Conservation (phyloP, 2,113 vertebrate species). For the Oryzias javanicus region DNA sequence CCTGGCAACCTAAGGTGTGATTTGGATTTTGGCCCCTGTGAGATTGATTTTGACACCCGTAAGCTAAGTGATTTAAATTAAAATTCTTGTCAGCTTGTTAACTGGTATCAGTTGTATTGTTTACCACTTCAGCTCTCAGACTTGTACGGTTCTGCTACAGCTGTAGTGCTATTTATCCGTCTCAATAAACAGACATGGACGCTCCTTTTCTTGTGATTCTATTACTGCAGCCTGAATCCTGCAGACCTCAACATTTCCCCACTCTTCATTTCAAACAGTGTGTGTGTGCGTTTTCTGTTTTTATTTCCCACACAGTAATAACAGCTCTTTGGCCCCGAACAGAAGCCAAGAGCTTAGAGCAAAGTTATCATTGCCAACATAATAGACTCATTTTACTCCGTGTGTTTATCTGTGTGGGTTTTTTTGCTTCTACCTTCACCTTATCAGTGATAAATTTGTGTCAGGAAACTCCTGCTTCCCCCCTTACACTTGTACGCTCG, state of each 20-base stretch:
- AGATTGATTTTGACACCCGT: no score
- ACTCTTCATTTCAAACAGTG: slow-evolving; percentile 1
- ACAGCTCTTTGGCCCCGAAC: slow-evolving; percentile 42
- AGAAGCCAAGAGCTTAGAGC: slow-evolving; percentile 41
- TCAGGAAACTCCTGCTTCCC: not conserved
- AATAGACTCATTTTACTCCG: slow-evolving; percentile 34
- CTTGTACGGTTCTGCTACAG: no score
- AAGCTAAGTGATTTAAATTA: no score
- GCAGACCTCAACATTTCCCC: slow-evolving; percentile 25
- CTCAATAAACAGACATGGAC: no score
- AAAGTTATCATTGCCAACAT: slow-evolving; percentile 38
- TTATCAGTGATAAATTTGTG: slow-evolving; percentile 29
- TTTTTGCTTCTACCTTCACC: not conserved
- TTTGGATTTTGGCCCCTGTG: no score
- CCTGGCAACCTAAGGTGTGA: no score
- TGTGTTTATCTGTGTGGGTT: not conserved
- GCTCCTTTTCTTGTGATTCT: not conserved
- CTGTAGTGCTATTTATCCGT: no score
- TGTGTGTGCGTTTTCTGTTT: slow-evolving; percentile 8
- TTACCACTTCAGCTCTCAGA: no score
- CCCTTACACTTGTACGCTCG: slow-evolving; percentile 14
- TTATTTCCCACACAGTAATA: slow-evolving; percentile 47
- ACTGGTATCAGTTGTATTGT: no score
- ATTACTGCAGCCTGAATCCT: slow-evolving; percentile 11
- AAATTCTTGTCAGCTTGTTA: no score